phyloP scores from a whole-genome alignment of 2,797 vertebrate species.

The Oreonectes daqikongensis region DNA sequence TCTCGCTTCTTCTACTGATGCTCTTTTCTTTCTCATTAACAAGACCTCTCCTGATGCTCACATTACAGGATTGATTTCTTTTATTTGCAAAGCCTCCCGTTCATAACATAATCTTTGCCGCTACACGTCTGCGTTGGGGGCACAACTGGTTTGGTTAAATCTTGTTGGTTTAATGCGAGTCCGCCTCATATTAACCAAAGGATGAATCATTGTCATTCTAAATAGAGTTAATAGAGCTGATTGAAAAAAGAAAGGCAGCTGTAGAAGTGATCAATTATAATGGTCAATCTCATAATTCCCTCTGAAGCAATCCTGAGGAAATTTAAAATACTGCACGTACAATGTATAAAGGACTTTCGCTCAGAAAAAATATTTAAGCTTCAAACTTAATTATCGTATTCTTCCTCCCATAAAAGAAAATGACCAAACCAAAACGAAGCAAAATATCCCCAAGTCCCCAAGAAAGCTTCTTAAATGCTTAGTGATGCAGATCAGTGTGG shows the following conservation, averaged over 20 bases:
- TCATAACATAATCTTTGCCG: conserved; percentile 33
- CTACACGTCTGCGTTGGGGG: conserved; percentile 43
- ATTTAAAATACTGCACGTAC: neutral
- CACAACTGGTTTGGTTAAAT: conserved; percentile 52
- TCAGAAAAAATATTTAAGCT: conserved; percentile 9
- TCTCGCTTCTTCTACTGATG: conserved; percentile 45
- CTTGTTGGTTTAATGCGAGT: conserved; percentile 50
- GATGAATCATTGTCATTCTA: conserved; percentile 48
- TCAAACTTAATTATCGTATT: conserved; percentile 32
- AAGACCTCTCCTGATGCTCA: conserved; percentile 33
- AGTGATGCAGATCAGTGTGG: conserved; percentile 40
- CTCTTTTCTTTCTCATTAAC: conserved; percentile 43
- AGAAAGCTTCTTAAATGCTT: conserved; percentile 54
- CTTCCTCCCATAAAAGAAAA: conserved; percentile 14
- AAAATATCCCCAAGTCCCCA: conserved; percentile 21
- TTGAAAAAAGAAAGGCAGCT: conserved; percentile 18
- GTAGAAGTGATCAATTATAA: conserved; percentile 25
- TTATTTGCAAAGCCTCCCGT: conserved; percentile 43
- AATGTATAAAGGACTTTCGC: too few species aligned
- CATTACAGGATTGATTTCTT: conserved; percentile 43
- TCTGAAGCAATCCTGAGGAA: too few species aligned
- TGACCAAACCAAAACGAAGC: conserved; percentile 22
- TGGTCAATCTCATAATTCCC: conserved; percentile 26
- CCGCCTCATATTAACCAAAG: conserved; percentile 39
- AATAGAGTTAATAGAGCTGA: conserved; percentile 26